These are phyloP conservation scores for Petrolisthes manimaculis DNA, from an alignment of 2,888 invertebrate species.

Conservation along the genomic window DNA sequence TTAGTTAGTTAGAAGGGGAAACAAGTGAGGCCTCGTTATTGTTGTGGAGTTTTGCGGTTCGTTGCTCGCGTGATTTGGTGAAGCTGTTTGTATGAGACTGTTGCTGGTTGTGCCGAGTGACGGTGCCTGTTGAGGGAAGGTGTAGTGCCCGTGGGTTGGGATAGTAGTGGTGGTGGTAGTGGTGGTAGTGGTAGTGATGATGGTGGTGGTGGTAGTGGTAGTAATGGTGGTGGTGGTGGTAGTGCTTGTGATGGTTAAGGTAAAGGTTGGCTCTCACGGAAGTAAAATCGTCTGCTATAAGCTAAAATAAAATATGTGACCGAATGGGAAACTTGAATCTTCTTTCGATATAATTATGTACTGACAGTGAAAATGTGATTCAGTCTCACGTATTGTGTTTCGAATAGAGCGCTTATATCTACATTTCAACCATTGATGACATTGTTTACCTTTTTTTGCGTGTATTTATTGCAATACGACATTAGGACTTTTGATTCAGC, in stretches of 20 bases:
- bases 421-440: too few species aligned
- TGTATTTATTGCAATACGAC: too few species aligned
- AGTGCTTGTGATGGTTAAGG: background rate
- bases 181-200: background rate
- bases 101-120: background rate
- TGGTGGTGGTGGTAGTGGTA: background rate
- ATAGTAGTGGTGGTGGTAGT: background rate
- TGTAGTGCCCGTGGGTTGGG: background rate
- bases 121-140: background rate
- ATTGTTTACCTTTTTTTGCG: too few species aligned
- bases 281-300: too few species aligned
- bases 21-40: conserved; percentile 35
- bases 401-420: too few species aligned
- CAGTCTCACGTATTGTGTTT: too few species aligned
- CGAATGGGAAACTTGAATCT: too few species aligned
- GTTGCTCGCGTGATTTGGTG: conserved; percentile 12
- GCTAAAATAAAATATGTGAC: too few species aligned
- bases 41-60: conserved; percentile 22
- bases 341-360: too few species aligned
- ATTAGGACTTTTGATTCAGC: too few species aligned
- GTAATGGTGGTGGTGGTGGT: background rate
- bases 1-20: conserved; percentile 33
- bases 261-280: too few species aligned
- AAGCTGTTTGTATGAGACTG: background rate
- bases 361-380: too few species aligned